These are phyloP conservation scores for Tiphia femorata DNA, from an alignment of 2,888 invertebrate genomes.

Conservation along the genomic window DNA sequence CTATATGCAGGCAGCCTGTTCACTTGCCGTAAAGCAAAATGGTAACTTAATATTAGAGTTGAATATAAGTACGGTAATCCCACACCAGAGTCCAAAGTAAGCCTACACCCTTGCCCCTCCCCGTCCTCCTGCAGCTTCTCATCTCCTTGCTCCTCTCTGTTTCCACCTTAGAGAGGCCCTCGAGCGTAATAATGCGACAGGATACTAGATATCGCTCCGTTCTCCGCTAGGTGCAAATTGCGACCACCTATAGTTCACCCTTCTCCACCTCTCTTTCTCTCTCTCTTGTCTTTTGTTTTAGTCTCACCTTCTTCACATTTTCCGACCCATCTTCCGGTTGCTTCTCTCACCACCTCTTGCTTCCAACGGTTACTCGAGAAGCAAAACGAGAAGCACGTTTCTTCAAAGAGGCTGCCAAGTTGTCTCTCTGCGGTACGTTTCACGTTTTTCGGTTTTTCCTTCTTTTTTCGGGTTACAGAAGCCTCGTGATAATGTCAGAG, in stretches of 20 bases:
- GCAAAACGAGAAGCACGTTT: too few relatives aligned
- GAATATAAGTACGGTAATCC: slow-evolving; percentile 68
- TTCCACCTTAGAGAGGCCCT: slow-evolving; percentile 46
- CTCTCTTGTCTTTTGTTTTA: not conserved
- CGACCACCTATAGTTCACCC: slow-evolving; percentile 43
- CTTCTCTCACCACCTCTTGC: too few relatives aligned
- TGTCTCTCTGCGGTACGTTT: too few relatives aligned
- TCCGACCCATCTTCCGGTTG: too few relatives aligned
- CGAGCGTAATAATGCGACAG: slow-evolving; percentile 56
- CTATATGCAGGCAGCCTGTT: slow-evolving; percentile 69
- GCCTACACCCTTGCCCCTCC: slow-evolving; percentile 51
- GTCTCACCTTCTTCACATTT: too few relatives aligned
- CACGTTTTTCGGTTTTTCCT: too few relatives aligned
- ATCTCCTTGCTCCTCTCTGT: slow-evolving; percentile 37
- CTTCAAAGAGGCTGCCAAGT: too few relatives aligned
- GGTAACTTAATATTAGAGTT: slow-evolving; percentile 68
- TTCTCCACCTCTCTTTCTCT: not conserved
- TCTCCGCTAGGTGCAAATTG: slow-evolving; percentile 52
- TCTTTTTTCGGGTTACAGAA: too few relatives aligned
- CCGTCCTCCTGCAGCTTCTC: slow-evolving; percentile 28
- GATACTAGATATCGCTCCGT: slow-evolving; percentile 57
- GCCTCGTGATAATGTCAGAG: too few relatives aligned
- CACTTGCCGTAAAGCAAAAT: slow-evolving; percentile 69
- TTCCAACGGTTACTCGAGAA: too few relatives aligned
- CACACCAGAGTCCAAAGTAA: slow-evolving; percentile 67